These are phyloP conservation scores for Teleopsis dalmanni DNA, from an alignment of 1,140 invertebrate species.

Conservation along the genomic window DNA sequence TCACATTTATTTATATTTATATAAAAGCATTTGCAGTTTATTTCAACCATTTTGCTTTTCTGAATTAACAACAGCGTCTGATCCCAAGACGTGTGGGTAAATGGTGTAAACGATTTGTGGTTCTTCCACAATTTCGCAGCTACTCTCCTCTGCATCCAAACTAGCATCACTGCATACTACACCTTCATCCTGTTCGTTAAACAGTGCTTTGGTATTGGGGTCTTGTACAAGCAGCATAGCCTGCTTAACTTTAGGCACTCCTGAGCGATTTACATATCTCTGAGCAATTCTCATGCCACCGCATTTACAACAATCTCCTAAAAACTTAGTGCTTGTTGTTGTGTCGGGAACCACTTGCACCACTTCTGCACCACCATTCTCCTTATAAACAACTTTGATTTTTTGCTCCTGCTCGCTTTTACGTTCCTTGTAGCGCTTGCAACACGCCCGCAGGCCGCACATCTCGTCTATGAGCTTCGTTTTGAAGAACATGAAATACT, in stretches of 20 bases:
- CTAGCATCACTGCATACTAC: constrained; percentile 10
- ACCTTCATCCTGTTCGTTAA: constrained; percentile 10
- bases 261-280: not conserved
- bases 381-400: not conserved
- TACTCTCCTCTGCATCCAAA: not conserved
- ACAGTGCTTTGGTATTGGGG: not conserved
- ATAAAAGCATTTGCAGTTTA: no score
- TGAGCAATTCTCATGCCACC: not conserved
- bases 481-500: constrained; percentile 19
- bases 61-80: no score
- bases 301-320: not conserved
- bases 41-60: no score
- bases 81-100: constrained; percentile 2
- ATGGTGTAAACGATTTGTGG: constrained; percentile 9
- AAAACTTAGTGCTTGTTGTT: no score
- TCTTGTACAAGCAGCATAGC: not conserved
- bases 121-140: not conserved
- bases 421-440: not conserved
- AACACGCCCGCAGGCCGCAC: constrained; percentile 2
- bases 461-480: not conserved
- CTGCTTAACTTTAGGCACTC: not conserved
- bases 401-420: not conserved
- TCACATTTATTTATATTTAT: no score
- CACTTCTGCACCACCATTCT: not conserved
- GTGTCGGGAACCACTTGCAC: no score